Conservation (phyloP, 2,797 vertebrate genomes). For the Xenentodon cancila region DNA sequence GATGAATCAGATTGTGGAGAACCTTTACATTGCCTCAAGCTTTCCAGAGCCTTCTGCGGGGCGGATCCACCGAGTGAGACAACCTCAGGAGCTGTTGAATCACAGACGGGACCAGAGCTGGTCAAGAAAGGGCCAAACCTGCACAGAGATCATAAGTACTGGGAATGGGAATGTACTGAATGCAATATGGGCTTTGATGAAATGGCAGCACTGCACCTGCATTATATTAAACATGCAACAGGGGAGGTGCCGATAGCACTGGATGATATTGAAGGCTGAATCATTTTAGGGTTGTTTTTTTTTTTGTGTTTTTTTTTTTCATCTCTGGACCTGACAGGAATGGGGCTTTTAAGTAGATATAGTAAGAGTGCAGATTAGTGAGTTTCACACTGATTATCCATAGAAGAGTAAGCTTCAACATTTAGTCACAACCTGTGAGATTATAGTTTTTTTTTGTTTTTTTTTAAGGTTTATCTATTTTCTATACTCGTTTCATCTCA, state of each 20-base stretch:
- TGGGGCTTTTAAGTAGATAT: no score
- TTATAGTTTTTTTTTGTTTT: no score
- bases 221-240: constrained; percentile 79
- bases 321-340: no score
- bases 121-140: background rate
- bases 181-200: constrained; percentile 75
- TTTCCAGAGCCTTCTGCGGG: background rate
- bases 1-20: constrained; percentile 53
- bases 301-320: background rate
- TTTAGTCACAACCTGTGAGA: no score
- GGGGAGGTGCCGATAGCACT: constrained; percentile 70
- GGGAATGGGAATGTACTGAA: constrained; percentile 74
- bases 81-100: background rate
- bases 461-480: no score
- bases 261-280: constrained; percentile 18
- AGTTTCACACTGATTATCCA: no score
- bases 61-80: background rate
- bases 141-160: constrained; percentile 37
- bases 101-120: background rate
- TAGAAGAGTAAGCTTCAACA: no score
- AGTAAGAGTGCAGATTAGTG: no score
- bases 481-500: no score
- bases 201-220: constrained; percentile 67
- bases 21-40: constrained; percentile 9
- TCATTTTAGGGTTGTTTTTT: background rate